Evolutionary conservation across 2,888 invertebrate species (phyloP).

Genomic region (Zygaena filipendulae): DNA sequence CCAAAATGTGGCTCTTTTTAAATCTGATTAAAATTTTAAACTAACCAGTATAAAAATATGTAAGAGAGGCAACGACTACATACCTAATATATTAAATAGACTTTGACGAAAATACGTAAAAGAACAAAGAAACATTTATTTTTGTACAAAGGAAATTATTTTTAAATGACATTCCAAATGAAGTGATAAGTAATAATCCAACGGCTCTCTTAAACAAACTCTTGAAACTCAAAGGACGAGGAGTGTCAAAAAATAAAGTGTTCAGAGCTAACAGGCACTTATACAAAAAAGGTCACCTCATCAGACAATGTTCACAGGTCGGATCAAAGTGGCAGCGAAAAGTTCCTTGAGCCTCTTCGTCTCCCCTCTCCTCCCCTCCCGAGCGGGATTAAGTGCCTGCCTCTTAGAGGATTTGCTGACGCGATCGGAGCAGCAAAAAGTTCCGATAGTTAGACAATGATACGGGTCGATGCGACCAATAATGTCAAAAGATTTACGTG

Average conservation of each 20-base stretch:
- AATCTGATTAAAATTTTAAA: too few relatives aligned
- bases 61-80: too few relatives aligned
- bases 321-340: slow-evolving; percentile 26
- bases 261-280: slow-evolving; percentile 19
- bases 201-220: slow-evolving; percentile 9
- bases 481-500: too few relatives aligned
- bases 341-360: slow-evolving; percentile 20
- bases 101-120: too few relatives aligned
- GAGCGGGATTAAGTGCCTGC: slow-evolving; percentile 19
- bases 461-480: too few relatives aligned
- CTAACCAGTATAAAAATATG: too few relatives aligned
- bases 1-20: too few relatives aligned
- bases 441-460: background rate
- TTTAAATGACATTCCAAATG: slow-evolving; percentile 5
- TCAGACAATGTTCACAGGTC: slow-evolving; percentile 30
- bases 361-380: slow-evolving; percentile 9
- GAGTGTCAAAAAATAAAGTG: slow-evolving; percentile 23
- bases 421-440: slow-evolving; percentile 3
- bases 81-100: too few relatives aligned
- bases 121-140: too few relatives aligned
- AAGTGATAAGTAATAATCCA: slow-evolving; percentile 15
- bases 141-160: too few relatives aligned
- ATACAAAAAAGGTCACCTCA: slow-evolving; percentile 30
- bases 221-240: slow-evolving; percentile 1
- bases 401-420: slow-evolving; percentile 20